Evolutionary conservation across 1,140 invertebrate species (phyloP).

Genomic region (Apocrypta bakeri): DNA sequence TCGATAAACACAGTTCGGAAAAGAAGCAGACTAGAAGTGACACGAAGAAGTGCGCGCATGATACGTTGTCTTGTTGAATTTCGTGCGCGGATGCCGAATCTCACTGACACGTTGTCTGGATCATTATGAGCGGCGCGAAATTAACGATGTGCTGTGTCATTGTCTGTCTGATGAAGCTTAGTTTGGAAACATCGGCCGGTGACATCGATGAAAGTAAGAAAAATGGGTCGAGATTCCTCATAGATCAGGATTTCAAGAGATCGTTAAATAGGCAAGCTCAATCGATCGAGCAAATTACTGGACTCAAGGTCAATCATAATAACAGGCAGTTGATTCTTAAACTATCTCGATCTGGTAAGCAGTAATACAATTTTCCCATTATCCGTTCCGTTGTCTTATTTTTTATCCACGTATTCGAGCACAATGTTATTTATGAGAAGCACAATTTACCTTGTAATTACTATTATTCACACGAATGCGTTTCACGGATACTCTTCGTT

Average conservation of each 20-base stretch:
- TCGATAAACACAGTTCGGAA: background rate
- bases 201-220: background rate
- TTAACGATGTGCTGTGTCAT: conserved; percentile 30
- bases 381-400: too few species aligned
- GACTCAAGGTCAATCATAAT: conserved; percentile 14
- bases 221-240: background rate
- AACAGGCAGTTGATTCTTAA: background rate
- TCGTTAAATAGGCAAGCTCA: too few species aligned
- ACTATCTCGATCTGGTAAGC: background rate
- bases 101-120: background rate
- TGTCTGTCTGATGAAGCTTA: background rate
- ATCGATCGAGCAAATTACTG: background rate
- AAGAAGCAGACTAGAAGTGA: background rate
- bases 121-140: conserved; percentile 30
- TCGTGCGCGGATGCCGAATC: conserved; percentile 3
- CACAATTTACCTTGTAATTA: too few species aligned
- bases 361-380: conserved; percentile 2
- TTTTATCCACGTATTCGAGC: background rate
- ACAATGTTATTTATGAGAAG: too few species aligned
- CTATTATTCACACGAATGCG: too few species aligned
- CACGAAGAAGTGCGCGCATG: background rate
- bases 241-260: background rate
- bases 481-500: too few species aligned
- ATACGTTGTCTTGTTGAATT: too few species aligned
- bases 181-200: background rate